Evolutionary conservation across 37 sponge, comb jelly and placozoan species (phyloP).

Genomic region (Crambe crambe): DNA sequence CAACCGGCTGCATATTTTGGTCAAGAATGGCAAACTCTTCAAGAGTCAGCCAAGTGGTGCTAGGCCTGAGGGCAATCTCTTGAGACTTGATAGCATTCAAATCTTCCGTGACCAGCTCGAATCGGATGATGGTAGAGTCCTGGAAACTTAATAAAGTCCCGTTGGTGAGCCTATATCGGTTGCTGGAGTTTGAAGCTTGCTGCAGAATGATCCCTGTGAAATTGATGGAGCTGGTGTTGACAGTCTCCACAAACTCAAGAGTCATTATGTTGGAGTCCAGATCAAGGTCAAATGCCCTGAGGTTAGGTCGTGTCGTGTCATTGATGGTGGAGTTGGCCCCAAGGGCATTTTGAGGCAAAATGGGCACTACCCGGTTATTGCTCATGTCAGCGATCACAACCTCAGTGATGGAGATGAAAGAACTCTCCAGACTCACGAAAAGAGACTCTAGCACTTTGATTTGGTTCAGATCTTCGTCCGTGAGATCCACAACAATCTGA

Average conservation of each 20-base stretch:
- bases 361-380: conserved; percentile 54
- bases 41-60: conserved; percentile 71
- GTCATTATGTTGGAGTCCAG: conserved; percentile 68
- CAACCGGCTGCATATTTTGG: conserved; percentile 60
- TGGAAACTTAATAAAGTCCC: conserved; percentile 49
- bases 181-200: conserved; percentile 63
- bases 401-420: conserved; percentile 42
- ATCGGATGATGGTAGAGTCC: conserved; percentile 56
- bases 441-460: conserved; percentile 73
- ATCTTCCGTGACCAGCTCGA: conserved; percentile 50
- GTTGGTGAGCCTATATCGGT: conserved; percentile 66
- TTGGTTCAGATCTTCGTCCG: conserved; percentile 56
- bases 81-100: conserved; percentile 70
- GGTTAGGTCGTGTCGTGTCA: conserved; percentile 77
- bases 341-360: conserved; percentile 31
- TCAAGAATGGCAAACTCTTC: conserved; percentile 46
- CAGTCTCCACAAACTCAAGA: conserved; percentile 84
- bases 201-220: conserved; percentile 81
- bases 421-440: conserved; percentile 31
- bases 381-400: conserved; percentile 73
- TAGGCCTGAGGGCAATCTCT: conserved; percentile 44
- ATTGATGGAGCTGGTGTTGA: conserved; percentile 64
- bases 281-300: conserved; percentile 68
- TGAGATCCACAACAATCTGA: conserved; percentile 45
- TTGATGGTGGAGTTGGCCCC: conserved; percentile 46